Evolutionary conservation across 1,140 invertebrate species (phyloP).

Genomic region (Portunus trituberculatus): DNA sequence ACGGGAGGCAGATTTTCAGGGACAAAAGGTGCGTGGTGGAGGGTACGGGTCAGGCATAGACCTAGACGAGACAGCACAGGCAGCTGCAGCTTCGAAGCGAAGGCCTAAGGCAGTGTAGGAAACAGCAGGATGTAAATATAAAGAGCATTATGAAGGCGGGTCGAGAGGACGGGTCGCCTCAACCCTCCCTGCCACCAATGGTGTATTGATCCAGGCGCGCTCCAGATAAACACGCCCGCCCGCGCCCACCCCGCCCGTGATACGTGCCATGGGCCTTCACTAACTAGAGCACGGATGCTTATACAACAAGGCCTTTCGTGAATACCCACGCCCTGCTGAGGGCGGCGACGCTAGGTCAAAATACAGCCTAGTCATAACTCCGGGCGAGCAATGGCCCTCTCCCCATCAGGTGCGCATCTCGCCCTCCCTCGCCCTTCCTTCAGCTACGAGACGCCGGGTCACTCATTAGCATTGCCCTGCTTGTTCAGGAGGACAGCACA

Average conservation of each 20-base stretch:
- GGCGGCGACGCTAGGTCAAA: neutral
- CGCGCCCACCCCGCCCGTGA: slow-evolving; percentile 70
- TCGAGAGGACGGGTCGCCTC: slow-evolving; percentile 35
- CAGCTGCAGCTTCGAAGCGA: neutral
- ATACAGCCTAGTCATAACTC: slow-evolving; percentile 23
- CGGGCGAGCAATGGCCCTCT: neutral
- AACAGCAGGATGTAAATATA: slow-evolving; percentile 22
- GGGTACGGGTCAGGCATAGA: neutral
- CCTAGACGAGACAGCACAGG: neutral
- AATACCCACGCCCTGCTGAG: neutral
- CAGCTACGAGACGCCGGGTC: neutral
- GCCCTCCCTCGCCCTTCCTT: slow-evolving; percentile 34
- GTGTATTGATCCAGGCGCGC: slow-evolving; percentile 69
- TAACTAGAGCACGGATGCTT: neutral
- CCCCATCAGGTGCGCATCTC: slow-evolving; percentile 62
- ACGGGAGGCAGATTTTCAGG: neutral
- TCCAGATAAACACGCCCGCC: slow-evolving; percentile 72
- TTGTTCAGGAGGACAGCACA: neutral
- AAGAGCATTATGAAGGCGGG: slow-evolving; percentile 56
- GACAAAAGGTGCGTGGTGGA: neutral
- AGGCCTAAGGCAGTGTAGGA: slow-evolving; percentile 7
- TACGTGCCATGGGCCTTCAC: slow-evolving; percentile 29
- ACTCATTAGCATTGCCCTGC: slow-evolving; percentile 18
- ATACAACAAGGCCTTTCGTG: neutral
- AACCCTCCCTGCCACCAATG: slow-evolving; percentile 64